Base-by-base conservation (phyloP, 2,113 vertebrate genomes). In the Pelecanus crispus region DNA sequence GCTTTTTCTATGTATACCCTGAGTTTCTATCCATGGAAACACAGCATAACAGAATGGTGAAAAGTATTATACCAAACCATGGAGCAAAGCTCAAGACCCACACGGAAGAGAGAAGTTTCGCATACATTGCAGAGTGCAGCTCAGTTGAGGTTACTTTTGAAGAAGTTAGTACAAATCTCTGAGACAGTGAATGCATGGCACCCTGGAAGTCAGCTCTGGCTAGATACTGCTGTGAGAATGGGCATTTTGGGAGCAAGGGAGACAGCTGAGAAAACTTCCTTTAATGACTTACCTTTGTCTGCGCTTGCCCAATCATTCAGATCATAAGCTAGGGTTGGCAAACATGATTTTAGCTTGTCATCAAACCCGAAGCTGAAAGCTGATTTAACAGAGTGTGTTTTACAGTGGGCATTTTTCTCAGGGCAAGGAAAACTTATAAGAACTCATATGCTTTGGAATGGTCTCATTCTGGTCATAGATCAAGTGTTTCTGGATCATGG, bases 21-120 rank as follows among this genome's bases (percentile, higher is more conserved):
- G 24, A 71, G 21, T 26, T 90, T 61, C 42, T 34, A 19, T 6
- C 21, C 15, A 36, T 4, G 13, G 66, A 40, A 68, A 63, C 1
- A 66, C 3, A 68, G 25, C 9, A 4, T 17, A 42, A 59, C 6
- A 42, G n/a, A 10, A 58, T 15, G 53, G 13, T 72, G 50, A 32
- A 78, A 42, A 3, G 8, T 5, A 9, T 24, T 84, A n/a, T 5
- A 67, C 11, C 19, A 66, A 74, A 34, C 7, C 29, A 47, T 2
- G 7, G 28, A 55, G 31, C 6, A 31, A 75, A n/a, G n/a, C 72
- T n/a, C 44, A 72, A 81, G 52, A 53, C 12, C 28, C 21, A 49
- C 7, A 17, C 1, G 3, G 17, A 34, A 17, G 13, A 14, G 13
- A 50, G 10, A 66, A 3, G 0, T 45, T 83, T 20, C 0, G 0